A percentile compares a stretch with the other conserved stretches of the same genome.
Evolutionary conservation across 2,797 vertebrate species (phyloP).

Genomic region (Danio albolineatus): DNA sequence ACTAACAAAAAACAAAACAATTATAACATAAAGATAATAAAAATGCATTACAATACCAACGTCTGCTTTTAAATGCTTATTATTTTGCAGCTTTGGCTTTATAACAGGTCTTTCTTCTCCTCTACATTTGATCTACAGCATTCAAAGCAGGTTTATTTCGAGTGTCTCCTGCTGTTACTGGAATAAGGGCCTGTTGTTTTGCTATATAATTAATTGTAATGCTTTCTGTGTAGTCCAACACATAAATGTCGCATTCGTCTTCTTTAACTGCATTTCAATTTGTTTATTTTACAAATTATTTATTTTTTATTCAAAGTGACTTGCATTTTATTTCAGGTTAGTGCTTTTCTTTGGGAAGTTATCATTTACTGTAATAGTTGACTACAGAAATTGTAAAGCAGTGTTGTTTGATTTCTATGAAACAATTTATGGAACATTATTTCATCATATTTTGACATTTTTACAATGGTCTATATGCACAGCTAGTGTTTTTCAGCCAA

Average conservation of each 20-base stretch:
- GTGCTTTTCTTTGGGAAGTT: not conserved
- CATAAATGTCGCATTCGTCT: not conserved
- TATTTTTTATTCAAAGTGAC: not conserved
- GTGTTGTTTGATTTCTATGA: too few species aligned
- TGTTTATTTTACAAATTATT: not conserved
- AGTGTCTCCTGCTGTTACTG: slow-evolving; percentile 11
- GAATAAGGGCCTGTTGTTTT: not conserved
- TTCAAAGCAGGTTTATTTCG: not conserved
- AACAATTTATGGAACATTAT: too few species aligned
- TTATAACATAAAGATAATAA: too few species aligned
- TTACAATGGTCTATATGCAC: too few species aligned
- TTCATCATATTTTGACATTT: not conserved
- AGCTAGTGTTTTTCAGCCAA: too few species aligned
- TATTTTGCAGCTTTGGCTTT: not conserved
- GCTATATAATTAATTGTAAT: not conserved
- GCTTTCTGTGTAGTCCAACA: not conserved
- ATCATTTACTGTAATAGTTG: not conserved
- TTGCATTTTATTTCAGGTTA: not conserved
- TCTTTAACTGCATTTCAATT: not conserved
- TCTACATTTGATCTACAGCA: not conserved
- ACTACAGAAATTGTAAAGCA: not conserved
- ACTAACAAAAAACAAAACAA: too few species aligned
- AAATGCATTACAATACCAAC: too few species aligned
- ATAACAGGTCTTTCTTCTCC: not conserved
- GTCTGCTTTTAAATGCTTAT: not conserved